phyloP scores from a whole-genome alignment of 2,888 invertebrate genomes.

The Polia nebulosa region DNA sequence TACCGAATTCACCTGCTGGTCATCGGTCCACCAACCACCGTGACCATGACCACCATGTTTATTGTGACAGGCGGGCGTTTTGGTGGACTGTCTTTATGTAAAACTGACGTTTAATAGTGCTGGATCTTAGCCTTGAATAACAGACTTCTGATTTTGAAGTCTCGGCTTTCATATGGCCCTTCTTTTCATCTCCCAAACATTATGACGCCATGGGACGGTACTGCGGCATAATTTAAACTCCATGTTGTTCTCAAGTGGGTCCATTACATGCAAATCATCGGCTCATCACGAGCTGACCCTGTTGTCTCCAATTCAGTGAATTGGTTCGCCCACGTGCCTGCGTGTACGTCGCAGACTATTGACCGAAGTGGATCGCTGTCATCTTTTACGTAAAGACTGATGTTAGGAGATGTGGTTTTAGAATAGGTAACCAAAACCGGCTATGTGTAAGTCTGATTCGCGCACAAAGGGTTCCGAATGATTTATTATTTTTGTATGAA shows the following conservation, averaged over 20 bases:
- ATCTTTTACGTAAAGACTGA: not conserved
- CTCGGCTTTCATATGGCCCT: not conserved
- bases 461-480: too few species aligned
- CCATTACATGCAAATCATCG: conserved; percentile 57
- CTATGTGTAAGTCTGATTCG: too few species aligned
- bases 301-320: conserved; percentile 70
- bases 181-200: not conserved
- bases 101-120: too few species aligned
- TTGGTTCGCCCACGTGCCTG: conserved; percentile 60
- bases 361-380: conserved; percentile 45
- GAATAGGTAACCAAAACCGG: too few species aligned
- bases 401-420: not conserved
- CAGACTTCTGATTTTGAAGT: too few species aligned
- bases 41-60: too few species aligned
- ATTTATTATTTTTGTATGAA: too few species aligned
- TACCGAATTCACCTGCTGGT: too few species aligned
- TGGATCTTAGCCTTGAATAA: too few species aligned
- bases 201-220: not conserved
- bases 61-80: too few species aligned
- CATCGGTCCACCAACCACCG: too few species aligned
- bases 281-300: conserved; percentile 62
- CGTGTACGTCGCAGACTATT: conserved; percentile 36
- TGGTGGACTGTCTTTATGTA: too few species aligned
- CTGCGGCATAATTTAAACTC: conserved; percentile 25
- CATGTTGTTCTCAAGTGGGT: conserved; percentile 27